Conservation (phyloP, 2,113 vertebrate genomes). For the Psilopsiagon aurifrons region DNA sequence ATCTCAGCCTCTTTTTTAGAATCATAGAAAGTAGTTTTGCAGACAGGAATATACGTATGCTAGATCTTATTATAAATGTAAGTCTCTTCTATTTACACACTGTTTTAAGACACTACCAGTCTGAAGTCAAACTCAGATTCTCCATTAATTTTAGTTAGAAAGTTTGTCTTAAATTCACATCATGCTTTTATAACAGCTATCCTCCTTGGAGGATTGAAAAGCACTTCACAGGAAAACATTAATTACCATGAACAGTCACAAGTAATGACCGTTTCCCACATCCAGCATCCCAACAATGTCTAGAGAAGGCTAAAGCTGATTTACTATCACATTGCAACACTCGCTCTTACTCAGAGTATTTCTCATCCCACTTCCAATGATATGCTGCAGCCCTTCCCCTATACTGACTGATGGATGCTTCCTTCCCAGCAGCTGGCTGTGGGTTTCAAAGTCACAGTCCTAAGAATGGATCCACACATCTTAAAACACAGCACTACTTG, state of each 20-base stretch:
- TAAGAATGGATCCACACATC: neutral
- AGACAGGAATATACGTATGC: neutral
- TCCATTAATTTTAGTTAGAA: neutral
- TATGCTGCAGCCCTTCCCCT: neutral
- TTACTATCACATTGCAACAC: neutral
- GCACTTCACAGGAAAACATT: neutral
- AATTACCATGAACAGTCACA: neutral
- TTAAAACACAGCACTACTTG: neutral
- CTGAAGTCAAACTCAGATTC: neutral
- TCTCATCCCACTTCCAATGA: neutral
- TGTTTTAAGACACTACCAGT: neutral
- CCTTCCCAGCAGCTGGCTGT: neutral
- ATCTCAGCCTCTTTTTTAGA: neutral
- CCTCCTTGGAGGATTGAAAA: neutral
- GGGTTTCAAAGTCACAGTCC: neutral
- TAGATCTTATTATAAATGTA: neutral
- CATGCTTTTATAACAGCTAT: neutral
- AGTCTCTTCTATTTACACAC: neutral
- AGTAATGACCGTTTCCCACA: neutral
- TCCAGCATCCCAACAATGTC: neutral
- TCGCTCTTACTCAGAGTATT: neutral
- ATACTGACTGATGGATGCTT: neutral
- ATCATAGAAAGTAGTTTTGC: neutral
- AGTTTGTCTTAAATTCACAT: neutral
- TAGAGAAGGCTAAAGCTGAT: neutral